Base-by-base conservation (phyloP, 2,113 vertebrate species). In the Verasper variegatus region DNA sequence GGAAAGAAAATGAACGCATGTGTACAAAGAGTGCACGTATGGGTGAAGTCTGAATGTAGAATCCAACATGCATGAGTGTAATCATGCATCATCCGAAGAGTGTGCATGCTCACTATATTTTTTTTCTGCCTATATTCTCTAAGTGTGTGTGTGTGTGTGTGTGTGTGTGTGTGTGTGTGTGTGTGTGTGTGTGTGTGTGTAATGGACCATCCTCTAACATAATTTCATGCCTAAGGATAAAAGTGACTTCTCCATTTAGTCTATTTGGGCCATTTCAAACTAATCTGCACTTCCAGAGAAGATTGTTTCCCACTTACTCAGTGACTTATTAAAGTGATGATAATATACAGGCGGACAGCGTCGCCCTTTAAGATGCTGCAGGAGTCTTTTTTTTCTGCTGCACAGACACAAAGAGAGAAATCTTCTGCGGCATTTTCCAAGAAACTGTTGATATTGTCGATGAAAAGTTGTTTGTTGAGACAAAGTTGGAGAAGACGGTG, bases 161-260 rank as follows among this genome's bases (percentile, higher is more conserved):
- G 52, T 68, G 3, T 49, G 45, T 17, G 11, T 27, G 55, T 0
- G 55, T 14, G n/a, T n/a, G n/a, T n/a, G n/a, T n/a, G n/a, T n/a
- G n/a, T n/a, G n/a, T n/a, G n/a, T n/a, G 56, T 68, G 73, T 67
- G 56, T 84, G 52, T 68, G 73, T 65, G 74, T 86, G 69, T 87
- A 90, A 89, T 92, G 80, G 77, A 85, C 70, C 76, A 63, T 56
- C 14, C 13, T 54, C 76, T 86, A 84, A 90, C 62, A 61, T 81
- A n/a, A 88, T 90, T 92, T 90, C 82, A 88, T 13, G 78, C 88
- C 74, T 66, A 61, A 74, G 74, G 74, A 84, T 83, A 77, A 83
- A 89, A 91, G 62, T 60, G 88, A 86, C 80, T 82, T 72, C 66
- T 83, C 71, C 59, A 79, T 84, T 83, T 78, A 83, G 81, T 76